Evolutionary conservation across 1,140 invertebrate genomes (phyloP).

Genomic region (Phocides pigmalion): DNA sequence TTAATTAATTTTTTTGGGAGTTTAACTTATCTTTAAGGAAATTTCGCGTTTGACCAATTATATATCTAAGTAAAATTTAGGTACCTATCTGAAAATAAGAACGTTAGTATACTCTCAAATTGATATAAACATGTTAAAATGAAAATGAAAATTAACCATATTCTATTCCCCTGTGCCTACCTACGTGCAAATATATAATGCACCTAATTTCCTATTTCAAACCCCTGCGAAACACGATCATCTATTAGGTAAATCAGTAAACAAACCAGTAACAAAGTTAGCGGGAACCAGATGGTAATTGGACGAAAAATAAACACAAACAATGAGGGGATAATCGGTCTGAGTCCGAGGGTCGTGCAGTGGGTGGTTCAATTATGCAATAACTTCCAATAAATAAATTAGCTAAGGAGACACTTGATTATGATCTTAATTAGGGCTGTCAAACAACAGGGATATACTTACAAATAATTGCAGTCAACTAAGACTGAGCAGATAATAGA

Average conservation of each 20-base stretch:
- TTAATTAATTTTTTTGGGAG: too few species aligned
- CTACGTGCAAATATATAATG: not conserved
- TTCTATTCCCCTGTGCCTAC: too few species aligned
- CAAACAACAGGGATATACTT: too few species aligned
- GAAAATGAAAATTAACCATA: too few species aligned
- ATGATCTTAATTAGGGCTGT: slow-evolving; percentile 37
- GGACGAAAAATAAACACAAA: slow-evolving; percentile 76
- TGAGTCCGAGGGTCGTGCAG: slow-evolving; percentile 54
- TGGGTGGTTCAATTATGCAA: slow-evolving; percentile 81
- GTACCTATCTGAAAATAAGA: too few species aligned
- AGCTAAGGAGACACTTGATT: slow-evolving; percentile 20
- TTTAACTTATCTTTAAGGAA: too few species aligned
- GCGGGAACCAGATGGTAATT: slow-evolving; percentile 68
- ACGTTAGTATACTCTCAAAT: too few species aligned
- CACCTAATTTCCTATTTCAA: not conserved
- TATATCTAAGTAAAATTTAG: too few species aligned
- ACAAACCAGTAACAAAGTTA: slow-evolving; percentile 50
- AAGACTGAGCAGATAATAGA: too few species aligned
- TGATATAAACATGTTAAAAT: too few species aligned
- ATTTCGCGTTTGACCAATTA: too few species aligned
- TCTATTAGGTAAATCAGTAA: slow-evolving; percentile 51
- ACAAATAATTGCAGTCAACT: too few species aligned
- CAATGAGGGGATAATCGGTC: slow-evolving; percentile 55
- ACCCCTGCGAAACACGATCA: slow-evolving; percentile 15
- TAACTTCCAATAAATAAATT: slow-evolving; percentile 74